Evolutionary conservation across 2,113 vertebrate species (phyloP).

Genomic region (Lathamus discolor): DNA sequence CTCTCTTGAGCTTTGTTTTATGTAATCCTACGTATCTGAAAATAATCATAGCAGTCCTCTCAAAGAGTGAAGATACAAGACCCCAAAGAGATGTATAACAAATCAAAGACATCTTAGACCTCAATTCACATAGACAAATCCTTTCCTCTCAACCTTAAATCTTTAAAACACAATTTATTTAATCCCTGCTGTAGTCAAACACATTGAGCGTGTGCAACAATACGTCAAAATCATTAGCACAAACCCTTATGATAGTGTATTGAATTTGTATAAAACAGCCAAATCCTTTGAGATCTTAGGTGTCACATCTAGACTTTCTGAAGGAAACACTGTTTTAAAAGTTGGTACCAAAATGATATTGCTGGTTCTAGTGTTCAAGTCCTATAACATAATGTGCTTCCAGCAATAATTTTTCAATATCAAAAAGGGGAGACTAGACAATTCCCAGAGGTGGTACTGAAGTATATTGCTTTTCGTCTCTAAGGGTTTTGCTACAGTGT

Average conservation of each 20-base stretch:
- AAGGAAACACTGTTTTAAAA: neutral
- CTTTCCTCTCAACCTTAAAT: slow-evolving; percentile 49
- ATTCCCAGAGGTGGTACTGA: neutral
- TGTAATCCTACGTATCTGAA: neutral
- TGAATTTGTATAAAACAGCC: slow-evolving; percentile 42
- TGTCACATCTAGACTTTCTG: neutral
- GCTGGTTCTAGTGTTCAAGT: neutral
- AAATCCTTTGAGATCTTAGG: slow-evolving; percentile 30
- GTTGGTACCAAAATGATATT: neutral
- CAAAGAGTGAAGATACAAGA: neutral
- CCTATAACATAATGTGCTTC: neutral
- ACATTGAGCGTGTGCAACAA: slow-evolving; percentile 35
- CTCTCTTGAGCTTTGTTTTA: neutral
- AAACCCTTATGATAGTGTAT: slow-evolving; percentile 33
- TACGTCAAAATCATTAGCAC: slow-evolving; percentile 53
- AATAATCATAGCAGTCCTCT: neutral
- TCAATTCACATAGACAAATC: slow-evolving; percentile 60
- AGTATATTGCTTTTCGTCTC: neutral
- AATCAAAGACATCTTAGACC: slow-evolving; percentile 25
- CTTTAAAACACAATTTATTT: slow-evolving; percentile 65
- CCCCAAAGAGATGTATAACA: neutral
- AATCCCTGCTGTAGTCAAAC: slow-evolving; percentile 47
- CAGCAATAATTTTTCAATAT: slow-evolving; percentile 2
- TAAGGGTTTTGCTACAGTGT: neutral
- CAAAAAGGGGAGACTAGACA: neutral